A percentile compares a stretch with the other conserved stretches of the same genome.
Evolutionary conservation across 2,888 invertebrate species (phyloP).

Genomic region (Boloria selene): DNA sequence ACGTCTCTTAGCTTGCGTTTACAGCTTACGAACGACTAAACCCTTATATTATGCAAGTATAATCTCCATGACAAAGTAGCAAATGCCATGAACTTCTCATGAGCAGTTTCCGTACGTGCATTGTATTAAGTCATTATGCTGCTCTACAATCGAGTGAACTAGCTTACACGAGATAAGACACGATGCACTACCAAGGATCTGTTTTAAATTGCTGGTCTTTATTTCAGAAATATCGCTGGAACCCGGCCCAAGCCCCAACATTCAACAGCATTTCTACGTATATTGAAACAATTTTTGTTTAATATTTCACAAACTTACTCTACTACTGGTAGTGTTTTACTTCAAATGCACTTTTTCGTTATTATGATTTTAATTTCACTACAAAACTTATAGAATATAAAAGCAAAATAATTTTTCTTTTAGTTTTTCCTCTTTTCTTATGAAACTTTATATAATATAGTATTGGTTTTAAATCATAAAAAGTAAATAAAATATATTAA

Average conservation of each 20-base stretch:
- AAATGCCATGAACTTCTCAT: conserved; percentile 28
- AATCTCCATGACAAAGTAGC: conserved; percentile 26
- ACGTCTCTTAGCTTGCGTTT: conserved; percentile 12
- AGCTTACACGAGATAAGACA: conserved; percentile 45
- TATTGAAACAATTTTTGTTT: not conserved
- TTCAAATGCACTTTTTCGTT: too few species aligned
- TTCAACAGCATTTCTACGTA: not conserved
- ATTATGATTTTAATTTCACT: too few species aligned
- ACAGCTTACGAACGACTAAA: conserved; percentile 14
- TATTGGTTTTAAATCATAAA: too few species aligned
- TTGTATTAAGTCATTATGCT: conserved; percentile 73
- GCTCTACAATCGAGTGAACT: conserved; percentile 52
- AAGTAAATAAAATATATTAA: not conserved
- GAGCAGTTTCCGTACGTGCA: conserved; percentile 37
- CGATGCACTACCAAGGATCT: conserved; percentile 40
- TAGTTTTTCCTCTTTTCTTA: too few species aligned
- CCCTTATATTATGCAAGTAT: conserved; percentile 20
- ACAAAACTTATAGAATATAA: too few species aligned
- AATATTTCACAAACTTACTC: not conserved
- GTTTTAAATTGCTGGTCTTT: conserved; percentile 28
- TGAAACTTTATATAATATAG: too few species aligned
- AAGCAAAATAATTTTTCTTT: too few species aligned
- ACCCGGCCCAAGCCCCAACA: not conserved
- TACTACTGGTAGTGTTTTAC: too few species aligned
- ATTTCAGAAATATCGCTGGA: conserved; percentile 1